Evolutionary conservation across 2,113 vertebrate genomes (phyloP).

Genomic region (Xiphophorus couchianus): DNA sequence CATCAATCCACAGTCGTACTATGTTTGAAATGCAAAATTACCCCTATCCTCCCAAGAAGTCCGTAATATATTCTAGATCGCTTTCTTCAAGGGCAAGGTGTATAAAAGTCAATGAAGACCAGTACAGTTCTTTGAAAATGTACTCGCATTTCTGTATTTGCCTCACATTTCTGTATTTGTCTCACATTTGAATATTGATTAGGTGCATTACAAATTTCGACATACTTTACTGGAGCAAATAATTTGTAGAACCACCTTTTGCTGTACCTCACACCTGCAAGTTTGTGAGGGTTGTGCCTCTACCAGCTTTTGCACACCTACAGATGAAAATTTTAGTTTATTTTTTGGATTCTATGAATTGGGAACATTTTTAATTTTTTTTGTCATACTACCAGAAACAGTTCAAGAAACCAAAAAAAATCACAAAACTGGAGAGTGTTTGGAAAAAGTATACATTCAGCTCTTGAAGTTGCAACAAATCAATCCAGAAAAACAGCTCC

Average conservation of each 20-base stretch:
- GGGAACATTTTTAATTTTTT: too few species aligned
- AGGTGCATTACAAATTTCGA: neutral
- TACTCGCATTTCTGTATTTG: neutral
- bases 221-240: too few species aligned
- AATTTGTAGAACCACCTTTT: too few species aligned
- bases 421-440: neutral
- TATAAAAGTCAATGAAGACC: neutral
- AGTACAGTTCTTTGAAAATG: neutral
- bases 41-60: neutral
- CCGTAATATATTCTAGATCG: neutral
- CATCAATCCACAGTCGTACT: too few species aligned
- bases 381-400: neutral
- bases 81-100: neutral
- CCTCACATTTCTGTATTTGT: neutral
- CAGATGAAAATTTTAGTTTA: neutral
- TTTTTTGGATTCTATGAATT: neutral
- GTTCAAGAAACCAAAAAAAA: neutral
- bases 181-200: neutral
- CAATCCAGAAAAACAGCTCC: conserved; percentile 48
- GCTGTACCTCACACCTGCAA: neutral
- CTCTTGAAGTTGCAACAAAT: conserved; percentile 21
- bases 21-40: neutral
- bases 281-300: neutral
- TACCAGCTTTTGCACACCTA: neutral
- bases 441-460: conserved; percentile 25